Conservation (phyloP, 2,797 vertebrate genomes). For the Staurois parvus region DNA sequence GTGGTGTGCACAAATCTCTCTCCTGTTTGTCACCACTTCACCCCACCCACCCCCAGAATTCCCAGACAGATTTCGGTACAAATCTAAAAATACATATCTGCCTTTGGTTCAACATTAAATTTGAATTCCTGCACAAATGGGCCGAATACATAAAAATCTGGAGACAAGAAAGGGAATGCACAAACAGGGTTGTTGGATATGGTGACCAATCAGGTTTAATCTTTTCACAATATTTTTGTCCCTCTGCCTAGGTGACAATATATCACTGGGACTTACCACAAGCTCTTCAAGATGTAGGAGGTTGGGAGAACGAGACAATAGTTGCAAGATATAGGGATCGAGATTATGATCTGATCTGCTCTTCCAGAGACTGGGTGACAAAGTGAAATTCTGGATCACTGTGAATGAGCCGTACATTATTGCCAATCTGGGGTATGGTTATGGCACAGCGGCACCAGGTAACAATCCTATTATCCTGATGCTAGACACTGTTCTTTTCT, state of each 20-base stretch:
- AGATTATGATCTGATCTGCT: conserved; percentile 91
- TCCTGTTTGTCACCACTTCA: too few species aligned
- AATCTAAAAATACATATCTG: too few species aligned
- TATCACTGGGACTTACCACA: conserved; percentile 98
- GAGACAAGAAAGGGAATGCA: too few species aligned
- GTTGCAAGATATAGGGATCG: conserved; percentile 82
- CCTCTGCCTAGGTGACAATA: conserved; percentile 82
- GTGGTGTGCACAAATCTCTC: too few species aligned
- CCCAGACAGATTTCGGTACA: too few species aligned
- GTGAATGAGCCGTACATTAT: conserved; percentile 91
- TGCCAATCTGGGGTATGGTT: conserved; percentile 85
- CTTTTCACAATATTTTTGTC: background rate
- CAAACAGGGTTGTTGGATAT: too few species aligned
- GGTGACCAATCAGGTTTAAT: too few species aligned
- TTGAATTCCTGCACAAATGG: too few species aligned
- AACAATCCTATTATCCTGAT: conserved; percentile 30
- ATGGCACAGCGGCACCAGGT: conserved; percentile 90
- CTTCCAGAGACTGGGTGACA: conserved; percentile 86
- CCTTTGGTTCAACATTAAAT: too few species aligned
- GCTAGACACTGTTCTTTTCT: too few species aligned
- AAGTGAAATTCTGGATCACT: conserved; percentile 96
- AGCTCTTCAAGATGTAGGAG: conserved; percentile 84
- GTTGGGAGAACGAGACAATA: conserved; percentile 91
- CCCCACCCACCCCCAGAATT: too few species aligned
- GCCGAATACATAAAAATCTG: too few species aligned